Evolutionary conservation across 2,888 invertebrate species (phyloP), one percentile per base, ranked within the genome.

Genomic region (Selenia dentaria): DNA sequence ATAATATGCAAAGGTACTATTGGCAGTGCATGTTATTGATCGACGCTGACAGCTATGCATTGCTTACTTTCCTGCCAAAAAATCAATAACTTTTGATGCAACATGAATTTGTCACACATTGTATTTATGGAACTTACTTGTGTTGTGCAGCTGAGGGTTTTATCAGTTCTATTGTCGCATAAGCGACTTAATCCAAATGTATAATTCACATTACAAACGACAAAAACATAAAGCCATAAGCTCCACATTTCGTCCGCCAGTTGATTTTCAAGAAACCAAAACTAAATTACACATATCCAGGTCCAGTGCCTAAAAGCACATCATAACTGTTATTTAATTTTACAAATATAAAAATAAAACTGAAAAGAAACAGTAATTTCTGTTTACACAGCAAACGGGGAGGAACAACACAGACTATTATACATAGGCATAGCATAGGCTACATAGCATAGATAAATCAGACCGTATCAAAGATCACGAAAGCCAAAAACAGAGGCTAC

Each of bases 141-240:
- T 10, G 77, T 82, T 34, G 79, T 77, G 58, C 89, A 89, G 62
- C 81, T 85, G 10, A 80, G 70, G 10, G 70, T 65, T 51, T 67
- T 64, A 10, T 38, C 34, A 1, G 40, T 27, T 1, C 13, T 36
- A 36, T 81, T 81, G 32, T 71, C 74, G 57, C 83, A 84, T 46
- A 87, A 54, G 43, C 72, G 68, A 42, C 69, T 70, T 31, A 54
- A 51, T 43, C 74, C 76, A 62, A 59, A 62, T 54, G 70, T 79
- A 74, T 67, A 66, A 38, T 79, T 66, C 16, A 73, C 46, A 51
- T 71, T 61, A 67, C 60, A 72, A 60, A 73, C 43, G 57, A 74
- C 58, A 54, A 73, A 50, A 58, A 76, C 64, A 66, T 63, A 71
- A 67, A 72, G 60, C 55, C 74, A 55, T 43, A 36, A 56, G 42